These are phyloP conservation scores for Pipa parva DNA, from an alignment of 2,113 vertebrate species.

Conservation along the genomic window DNA sequence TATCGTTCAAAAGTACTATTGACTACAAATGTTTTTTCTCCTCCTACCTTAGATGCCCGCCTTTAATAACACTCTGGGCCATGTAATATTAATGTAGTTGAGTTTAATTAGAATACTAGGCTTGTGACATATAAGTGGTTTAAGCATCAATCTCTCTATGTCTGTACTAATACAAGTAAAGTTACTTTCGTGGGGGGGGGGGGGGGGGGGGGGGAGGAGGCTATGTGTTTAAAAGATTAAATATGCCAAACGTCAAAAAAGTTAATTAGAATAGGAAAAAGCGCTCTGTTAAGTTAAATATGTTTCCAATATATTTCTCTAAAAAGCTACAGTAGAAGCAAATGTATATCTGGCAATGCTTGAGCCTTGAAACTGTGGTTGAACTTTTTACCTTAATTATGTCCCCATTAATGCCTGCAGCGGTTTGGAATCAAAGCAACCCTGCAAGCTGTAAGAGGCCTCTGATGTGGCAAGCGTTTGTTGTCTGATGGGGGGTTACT, in stretches of 20 bases:
- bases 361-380: conserved; percentile 78
- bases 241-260: conserved; percentile 64
- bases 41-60: no score
- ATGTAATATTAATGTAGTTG: no score
- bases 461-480: conserved; percentile 91
- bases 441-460: conserved; percentile 76
- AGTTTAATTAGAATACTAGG: no score
- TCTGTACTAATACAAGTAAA: conserved; percentile 40
- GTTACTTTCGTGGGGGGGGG: conserved; percentile 31
- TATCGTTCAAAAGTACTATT: no score
- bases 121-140: no score
- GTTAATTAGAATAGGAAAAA: conserved; percentile 73
- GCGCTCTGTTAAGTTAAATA: conserved; percentile 68
- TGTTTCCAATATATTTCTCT: conserved; percentile 77
- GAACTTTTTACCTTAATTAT: conserved; percentile 99
- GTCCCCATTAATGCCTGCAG: conserved; percentile 88
- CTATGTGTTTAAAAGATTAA: conserved; percentile 66
- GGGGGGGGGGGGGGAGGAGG: no score
- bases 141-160: not conserved
- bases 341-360: conserved; percentile 82
- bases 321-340: conserved; percentile 74
- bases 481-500: conserved; percentile 78
- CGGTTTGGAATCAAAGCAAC: conserved; percentile 84
- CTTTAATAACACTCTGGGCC: no score
- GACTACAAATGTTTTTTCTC: no score